Conservation (phyloP, 2,113 vertebrate genomes). For the Malaclemys terrapin region DNA sequence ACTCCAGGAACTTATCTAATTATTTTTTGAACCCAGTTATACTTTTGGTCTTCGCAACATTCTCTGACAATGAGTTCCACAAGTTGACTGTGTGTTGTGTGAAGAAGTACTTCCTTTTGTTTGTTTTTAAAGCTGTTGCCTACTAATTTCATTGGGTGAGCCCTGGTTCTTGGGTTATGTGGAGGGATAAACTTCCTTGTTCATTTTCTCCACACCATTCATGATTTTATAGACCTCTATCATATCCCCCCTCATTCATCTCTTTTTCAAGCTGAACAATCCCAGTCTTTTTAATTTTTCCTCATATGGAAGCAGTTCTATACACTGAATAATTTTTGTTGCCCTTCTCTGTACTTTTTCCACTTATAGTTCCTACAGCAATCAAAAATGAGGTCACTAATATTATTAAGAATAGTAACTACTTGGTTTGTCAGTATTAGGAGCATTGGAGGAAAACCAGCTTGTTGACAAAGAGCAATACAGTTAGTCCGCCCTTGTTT, state of each 20-base stretch:
- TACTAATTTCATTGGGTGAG: neutral
- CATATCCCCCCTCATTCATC: neutral
- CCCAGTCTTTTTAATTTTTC: neutral
- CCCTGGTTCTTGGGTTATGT: neutral
- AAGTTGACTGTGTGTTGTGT: neutral
- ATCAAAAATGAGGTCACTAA: accelerated
- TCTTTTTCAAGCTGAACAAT: neutral
- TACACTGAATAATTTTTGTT: neutral
- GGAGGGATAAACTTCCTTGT: neutral
- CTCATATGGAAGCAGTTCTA: neutral
- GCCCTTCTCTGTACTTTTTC: neutral
- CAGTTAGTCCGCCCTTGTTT: neutral
- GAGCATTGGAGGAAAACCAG: neutral
- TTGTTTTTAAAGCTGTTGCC: neutral
- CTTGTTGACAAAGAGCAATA: neutral
- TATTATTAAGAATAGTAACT: accelerated
- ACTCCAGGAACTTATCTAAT: neutral
- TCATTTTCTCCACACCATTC: neutral
- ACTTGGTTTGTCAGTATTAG: neutral
- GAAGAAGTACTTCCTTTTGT: neutral
- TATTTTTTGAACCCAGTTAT: neutral
- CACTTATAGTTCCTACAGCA: neutral
- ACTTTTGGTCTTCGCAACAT: neutral
- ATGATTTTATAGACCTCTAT: neutral
- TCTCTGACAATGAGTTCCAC: neutral